Evolutionary conservation across 1,140 invertebrate species (phyloP).

Genomic region (Lucilia sericata): DNA sequence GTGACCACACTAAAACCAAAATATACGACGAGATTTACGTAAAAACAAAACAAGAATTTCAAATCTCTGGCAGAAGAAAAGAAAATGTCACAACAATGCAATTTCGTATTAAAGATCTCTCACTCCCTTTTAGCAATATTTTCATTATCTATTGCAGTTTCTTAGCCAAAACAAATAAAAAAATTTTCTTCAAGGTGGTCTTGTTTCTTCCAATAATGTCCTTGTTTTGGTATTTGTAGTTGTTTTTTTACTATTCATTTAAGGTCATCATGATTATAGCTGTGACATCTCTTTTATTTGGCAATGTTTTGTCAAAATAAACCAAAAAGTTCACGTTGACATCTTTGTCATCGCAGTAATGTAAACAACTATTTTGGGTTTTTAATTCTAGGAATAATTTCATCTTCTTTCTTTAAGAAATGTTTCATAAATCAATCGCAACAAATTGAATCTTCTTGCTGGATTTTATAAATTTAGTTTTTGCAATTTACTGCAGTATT

Average conservation of each 20-base stretch:
- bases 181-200: background rate
- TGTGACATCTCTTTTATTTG: background rate
- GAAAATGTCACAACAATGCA: slow-evolving; percentile 3
- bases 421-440: background rate
- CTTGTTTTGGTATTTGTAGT: background rate
- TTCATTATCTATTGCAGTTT: background rate
- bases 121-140: background rate
- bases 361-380: background rate
- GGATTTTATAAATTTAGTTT: background rate
- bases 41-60: slow-evolving; percentile 5
- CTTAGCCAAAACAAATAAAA: background rate
- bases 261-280: background rate
- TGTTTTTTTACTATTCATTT: background rate
- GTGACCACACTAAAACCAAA: slow-evolving; percentile 34
- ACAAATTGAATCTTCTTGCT: background rate
- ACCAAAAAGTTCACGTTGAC: background rate
- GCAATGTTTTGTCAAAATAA: background rate
- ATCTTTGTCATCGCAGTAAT: background rate
- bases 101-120: slow-evolving; percentile 26
- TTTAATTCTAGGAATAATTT: slow-evolving; percentile 9
- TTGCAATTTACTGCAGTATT: slow-evolving; percentile 3
- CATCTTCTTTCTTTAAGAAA: background rate
- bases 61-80: slow-evolving; percentile 8
- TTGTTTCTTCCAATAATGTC: background rate
- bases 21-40: slow-evolving; percentile 13